Percentiles rank a stretch among this genome's conserved stretches.
phyloP scores from a whole-genome alignment of 1,140 invertebrate genomes.

The Lepidurus packardi region DNA sequence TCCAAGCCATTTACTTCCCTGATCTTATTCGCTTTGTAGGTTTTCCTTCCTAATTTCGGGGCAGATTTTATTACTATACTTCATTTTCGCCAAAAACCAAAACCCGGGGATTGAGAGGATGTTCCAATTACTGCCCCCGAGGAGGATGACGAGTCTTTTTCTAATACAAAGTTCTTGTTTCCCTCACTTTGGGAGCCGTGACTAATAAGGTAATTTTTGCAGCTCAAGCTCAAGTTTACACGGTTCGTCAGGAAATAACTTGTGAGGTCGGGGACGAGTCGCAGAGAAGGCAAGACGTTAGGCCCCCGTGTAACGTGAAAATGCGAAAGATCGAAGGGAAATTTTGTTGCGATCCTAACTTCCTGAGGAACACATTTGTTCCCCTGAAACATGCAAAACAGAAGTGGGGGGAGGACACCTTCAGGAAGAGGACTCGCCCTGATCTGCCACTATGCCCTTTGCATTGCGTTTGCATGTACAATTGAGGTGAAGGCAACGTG shows the following conservation, averaged over 20 bases:
- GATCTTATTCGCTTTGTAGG: too few relatives aligned
- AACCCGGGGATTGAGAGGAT: too few relatives aligned
- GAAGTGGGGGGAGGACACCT: neutral
- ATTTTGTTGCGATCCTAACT: neutral
- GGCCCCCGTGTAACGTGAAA: neutral
- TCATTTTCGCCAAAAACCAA: too few relatives aligned
- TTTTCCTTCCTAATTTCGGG: too few relatives aligned
- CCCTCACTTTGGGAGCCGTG: too few relatives aligned
- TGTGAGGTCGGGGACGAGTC: neutral
- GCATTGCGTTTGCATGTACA: slow-evolving; percentile 1
- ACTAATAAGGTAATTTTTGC: too few relatives aligned
- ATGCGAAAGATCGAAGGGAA: neutral
- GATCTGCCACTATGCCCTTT: neutral
- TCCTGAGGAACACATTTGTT: neutral
- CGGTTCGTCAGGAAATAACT: neutral
- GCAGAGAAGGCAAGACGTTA: neutral
- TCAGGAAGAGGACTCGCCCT: slow-evolving; percentile 3
- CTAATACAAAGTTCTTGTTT: too few relatives aligned
- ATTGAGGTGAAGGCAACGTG: slow-evolving; percentile 18
- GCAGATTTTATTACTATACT: too few relatives aligned
- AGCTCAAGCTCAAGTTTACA: neutral
- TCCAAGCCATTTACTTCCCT: too few relatives aligned
- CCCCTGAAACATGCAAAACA: neutral
- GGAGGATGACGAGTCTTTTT: too few relatives aligned
- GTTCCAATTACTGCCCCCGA: too few relatives aligned